A percentile compares a stretch with the other conserved stretches of the same genome.
Conservation (phyloP, 2,888 invertebrate species). For the Cepaea hortensis region DNA sequence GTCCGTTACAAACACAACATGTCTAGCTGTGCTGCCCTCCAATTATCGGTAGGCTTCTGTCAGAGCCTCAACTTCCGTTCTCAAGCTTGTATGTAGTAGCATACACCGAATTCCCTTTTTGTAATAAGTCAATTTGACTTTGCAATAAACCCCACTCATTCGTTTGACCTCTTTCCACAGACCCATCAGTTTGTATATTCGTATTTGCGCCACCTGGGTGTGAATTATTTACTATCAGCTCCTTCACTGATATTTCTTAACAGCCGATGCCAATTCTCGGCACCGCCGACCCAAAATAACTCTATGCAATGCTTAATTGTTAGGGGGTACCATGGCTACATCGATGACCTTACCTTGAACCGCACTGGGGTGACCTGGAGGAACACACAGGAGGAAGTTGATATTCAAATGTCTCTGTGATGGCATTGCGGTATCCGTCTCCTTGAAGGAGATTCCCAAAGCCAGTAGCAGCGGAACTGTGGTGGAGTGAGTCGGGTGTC, state of each 20-base stretch:
- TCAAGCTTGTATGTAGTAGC: no score
- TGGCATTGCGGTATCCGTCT: slow-evolving; percentile 59
- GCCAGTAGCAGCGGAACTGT: no score
- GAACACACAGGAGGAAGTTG: slow-evolving; percentile 56
- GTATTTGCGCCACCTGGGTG: neutral
- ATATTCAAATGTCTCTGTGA: slow-evolving; percentile 39
- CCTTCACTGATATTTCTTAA: neutral
- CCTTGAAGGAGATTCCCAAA: slow-evolving; percentile 54
- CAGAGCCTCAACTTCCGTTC: no score
- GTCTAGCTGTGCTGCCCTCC: no score
- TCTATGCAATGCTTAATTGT: neutral
- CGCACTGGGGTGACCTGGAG: slow-evolving; percentile 55
- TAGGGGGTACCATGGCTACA: no score
- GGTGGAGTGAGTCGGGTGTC: no score
- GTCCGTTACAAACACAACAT: no score
- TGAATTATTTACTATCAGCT: neutral
- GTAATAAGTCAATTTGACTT: neutral
- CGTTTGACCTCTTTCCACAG: no score
- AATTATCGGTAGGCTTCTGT: no score
- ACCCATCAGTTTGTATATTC: neutral
- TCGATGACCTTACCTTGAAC: slow-evolving; percentile 57
- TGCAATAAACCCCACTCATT: neutral
- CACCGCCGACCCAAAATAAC: no score
- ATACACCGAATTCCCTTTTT: neutral
- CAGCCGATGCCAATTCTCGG: neutral